phyloP scores from a whole-genome alignment of 2,113 vertebrate genomes.

The Glaucidium brasilianum region DNA sequence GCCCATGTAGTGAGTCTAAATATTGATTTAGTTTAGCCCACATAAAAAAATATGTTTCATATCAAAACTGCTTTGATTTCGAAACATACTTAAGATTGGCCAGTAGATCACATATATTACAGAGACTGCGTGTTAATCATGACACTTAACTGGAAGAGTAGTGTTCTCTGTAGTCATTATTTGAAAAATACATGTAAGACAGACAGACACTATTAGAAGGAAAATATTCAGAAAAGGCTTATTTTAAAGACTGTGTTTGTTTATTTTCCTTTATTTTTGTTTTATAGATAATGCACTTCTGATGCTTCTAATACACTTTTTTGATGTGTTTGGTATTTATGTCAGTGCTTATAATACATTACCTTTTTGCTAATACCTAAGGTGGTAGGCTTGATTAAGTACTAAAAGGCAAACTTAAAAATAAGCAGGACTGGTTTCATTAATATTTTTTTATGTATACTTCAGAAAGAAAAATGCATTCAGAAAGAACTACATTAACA shows the following conservation, averaged over 20 bases:
- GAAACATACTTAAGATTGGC: not conserved
- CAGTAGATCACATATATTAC: not conserved
- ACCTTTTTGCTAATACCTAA: not conserved
- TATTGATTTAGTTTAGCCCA: not conserved
- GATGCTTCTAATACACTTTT: slow-evolving; percentile 1
- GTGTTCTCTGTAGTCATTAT: not conserved
- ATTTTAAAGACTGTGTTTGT: not conserved
- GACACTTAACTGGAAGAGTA: not conserved
- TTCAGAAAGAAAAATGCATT: not conserved
- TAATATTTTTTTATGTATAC: not conserved
- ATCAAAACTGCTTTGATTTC: not conserved
- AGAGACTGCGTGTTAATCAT: not conserved
- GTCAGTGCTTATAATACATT: not conserved
- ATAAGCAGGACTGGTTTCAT: not conserved
- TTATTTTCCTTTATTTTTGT: not conserved
- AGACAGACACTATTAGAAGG: not conserved
- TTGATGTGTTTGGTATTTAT: not conserved
- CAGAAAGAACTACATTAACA: not conserved
- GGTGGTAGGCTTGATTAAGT: not conserved
- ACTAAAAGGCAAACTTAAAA: not conserved
- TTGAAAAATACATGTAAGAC: not conserved
- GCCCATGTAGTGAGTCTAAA: not conserved
- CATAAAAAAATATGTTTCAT: not conserved
- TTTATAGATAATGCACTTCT: not conserved
- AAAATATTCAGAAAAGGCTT: not conserved